Conservation (phyloP, 1,140 invertebrate genomes). For the Apis mellifera region DNA sequence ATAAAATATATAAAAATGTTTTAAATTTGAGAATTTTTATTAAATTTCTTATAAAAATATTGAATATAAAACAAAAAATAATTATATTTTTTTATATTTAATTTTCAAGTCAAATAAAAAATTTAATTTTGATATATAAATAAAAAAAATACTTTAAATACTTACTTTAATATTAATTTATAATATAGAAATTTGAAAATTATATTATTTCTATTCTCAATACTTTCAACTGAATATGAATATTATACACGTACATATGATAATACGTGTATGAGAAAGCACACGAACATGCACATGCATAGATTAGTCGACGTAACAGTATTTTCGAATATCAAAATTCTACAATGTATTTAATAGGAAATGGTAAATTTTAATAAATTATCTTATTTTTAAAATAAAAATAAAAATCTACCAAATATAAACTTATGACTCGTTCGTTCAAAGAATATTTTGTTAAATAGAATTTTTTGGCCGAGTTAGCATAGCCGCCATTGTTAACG, state of each 20-base stretch:
- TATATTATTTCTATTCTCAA: slow-evolving; percentile 24
- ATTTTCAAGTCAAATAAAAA: background rate
- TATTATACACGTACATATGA: slow-evolving; percentile 24
- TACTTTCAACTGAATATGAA: slow-evolving; percentile 35
- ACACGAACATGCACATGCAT: slow-evolving; percentile 31
- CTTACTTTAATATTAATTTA: slow-evolving; percentile 3
- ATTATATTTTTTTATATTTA: background rate
- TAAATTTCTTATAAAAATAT: background rate
- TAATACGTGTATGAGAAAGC: slow-evolving; percentile 11
- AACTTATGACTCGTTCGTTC: slow-evolving; percentile 5
- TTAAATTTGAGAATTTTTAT: background rate
- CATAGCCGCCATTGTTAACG: slow-evolving; percentile 69
- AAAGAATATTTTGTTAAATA: slow-evolving; percentile 19
- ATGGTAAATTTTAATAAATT: background rate
- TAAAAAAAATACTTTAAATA: background rate
- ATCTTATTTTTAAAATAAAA: background rate
- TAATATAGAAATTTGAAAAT: slow-evolving; percentile 9
- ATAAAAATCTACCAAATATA: background rate
- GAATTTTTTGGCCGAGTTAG: slow-evolving; percentile 53
- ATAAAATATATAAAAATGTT: too few species aligned
- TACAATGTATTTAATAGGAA: background rate
- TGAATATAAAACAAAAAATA: background rate
- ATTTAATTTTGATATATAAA: background rate
- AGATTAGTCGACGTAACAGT: slow-evolving; percentile 47
- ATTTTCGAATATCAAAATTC: slow-evolving; percentile 41